Conservation (phyloP, 2,113 vertebrate species). For the Capreolus pygargus region DNA sequence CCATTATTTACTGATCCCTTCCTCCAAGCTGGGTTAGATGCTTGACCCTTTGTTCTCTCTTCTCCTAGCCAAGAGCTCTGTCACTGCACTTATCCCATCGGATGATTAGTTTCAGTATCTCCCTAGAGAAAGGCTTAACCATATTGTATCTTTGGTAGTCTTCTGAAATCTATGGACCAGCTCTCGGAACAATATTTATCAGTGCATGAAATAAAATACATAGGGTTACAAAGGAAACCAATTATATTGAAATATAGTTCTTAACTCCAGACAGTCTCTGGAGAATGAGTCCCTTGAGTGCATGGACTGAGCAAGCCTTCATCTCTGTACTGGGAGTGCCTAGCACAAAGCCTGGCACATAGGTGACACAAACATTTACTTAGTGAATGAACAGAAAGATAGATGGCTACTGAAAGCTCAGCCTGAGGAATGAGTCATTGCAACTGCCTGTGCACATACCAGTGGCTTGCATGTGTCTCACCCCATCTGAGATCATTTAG, state of each 20-base stretch:
- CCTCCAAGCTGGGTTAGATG: background rate
- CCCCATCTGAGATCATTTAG: background rate
- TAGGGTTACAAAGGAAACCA: constrained; percentile 1
- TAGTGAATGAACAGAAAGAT: constrained; percentile 44
- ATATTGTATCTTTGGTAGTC: background rate
- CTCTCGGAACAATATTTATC: constrained; percentile 4
- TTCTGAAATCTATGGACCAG: background rate
- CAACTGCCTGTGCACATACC: background rate
- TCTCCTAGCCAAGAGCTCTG: background rate
- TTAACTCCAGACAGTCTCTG: background rate
- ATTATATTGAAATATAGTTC: background rate
- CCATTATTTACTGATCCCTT: background rate
- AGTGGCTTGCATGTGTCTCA: background rate
- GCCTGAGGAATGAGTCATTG: constrained; percentile 49
- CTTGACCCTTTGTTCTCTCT: background rate
- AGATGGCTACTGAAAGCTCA: constrained; percentile 45
- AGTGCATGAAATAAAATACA: constrained; percentile 31
- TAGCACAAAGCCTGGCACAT: constrained; percentile 54
- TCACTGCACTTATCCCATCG: background rate
- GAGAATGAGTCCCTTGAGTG: constrained; percentile 5
- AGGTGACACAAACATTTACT: constrained; percentile 53
- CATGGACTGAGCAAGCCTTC: background rate
- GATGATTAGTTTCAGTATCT: background rate
- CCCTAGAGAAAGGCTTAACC: background rate
- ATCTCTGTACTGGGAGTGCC: constrained; percentile 33